Base-by-base conservation (phyloP, 2,797 vertebrate species). In the Manis pentadactyla region DNA sequence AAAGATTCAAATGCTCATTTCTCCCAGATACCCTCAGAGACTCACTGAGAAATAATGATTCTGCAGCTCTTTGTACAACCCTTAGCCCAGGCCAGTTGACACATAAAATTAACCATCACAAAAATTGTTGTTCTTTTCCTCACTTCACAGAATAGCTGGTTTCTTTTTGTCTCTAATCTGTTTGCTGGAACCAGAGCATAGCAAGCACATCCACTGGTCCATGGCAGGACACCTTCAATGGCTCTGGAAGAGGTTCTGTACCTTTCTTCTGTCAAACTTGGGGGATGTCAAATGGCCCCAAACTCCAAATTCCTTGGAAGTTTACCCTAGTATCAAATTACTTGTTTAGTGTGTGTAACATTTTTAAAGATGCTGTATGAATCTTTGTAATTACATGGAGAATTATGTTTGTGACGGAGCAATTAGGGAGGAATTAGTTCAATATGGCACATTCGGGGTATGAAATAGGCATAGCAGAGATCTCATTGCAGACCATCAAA, bases 331-430 rank as follows among this genome's bases (percentile, higher is more conserved):
- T 66, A 63, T 68, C 34, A 64, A 61, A 63, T 93, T 74, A 82
- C 69, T 75, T 53, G 29, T 71, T 94, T 15, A 42, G 87, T 74
- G 37, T 61, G 23, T 71, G 14, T 77, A 18, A 74, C 63, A 59
- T 92, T 78, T 97, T 89, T 82, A 95, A 95, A 92, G 94, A 91
- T 46, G 25, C 55, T 39, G 21, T 53, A 18, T 46, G 59, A 71
- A 85, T 85, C 71, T 87, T 95, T 87, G 90, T 78, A 96, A 92
- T 96, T 74, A 86, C 49, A 27, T 73, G 86, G 77, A 53, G 71
- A 82, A 85, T 78, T 66, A 42, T 27, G 29, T 90, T 93, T 83
- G 96, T n/a, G 37, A 71, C 27, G 31, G 69, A 49, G 23, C 13
- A 29, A 87, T 92, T 53, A 73, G 0, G 31, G 68, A 69, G 75